A percentile compares a stretch with the other conserved stretches of the same genome.
phyloP scores from a whole-genome alignment of 2,888 invertebrate genomes.

The Endotricha flammealis region DNA sequence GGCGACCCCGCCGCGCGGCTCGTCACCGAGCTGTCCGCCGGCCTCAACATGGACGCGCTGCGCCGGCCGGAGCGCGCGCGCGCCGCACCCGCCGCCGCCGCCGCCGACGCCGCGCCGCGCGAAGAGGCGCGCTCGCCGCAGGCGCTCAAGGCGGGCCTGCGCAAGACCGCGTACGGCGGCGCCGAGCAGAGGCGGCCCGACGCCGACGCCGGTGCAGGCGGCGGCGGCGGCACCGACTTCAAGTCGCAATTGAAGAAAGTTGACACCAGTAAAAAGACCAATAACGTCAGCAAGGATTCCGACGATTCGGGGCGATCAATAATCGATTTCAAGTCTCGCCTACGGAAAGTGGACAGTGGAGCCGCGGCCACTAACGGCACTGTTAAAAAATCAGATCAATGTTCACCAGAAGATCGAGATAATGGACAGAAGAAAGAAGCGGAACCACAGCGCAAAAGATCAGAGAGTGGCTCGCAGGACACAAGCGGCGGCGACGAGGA shows the following conservation, averaged over 20 bases:
- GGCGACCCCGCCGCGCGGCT: constrained; percentile 88
- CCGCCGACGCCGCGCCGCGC: constrained; percentile 22
- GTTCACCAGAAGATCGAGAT: constrained; percentile 58
- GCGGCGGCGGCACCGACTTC: constrained; percentile 60
- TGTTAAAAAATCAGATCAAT: constrained; percentile 38
- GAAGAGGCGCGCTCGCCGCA: constrained; percentile 44
- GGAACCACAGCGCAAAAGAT: no score
- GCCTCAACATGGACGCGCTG: constrained; percentile 82
- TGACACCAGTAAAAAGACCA: constrained; percentile 81
- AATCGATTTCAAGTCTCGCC: constrained; percentile 89
- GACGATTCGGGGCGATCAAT: constrained; percentile 79
- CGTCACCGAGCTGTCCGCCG: constrained; percentile 91
- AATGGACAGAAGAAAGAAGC: no score
- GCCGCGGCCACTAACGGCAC: constrained; percentile 50
- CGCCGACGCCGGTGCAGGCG: constrained; percentile 35
- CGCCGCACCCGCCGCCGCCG: constrained; percentile 22
- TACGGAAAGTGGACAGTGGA: constrained; percentile 86
- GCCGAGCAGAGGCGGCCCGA: constrained; percentile 38
- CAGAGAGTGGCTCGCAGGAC: constrained; percentile 55
- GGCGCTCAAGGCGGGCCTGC: constrained; percentile 73
- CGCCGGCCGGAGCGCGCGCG: constrained; percentile 23
- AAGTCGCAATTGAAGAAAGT: constrained; percentile 86
- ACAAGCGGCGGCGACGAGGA: constrained; percentile 80
- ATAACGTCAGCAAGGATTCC: constrained; percentile 66
- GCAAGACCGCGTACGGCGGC: constrained; percentile 54